Percentiles rank a stretch among this genome's conserved stretches.
Conservation (phyloP, 2,113 vertebrate genomes). For the Elephas maximus region DNA sequence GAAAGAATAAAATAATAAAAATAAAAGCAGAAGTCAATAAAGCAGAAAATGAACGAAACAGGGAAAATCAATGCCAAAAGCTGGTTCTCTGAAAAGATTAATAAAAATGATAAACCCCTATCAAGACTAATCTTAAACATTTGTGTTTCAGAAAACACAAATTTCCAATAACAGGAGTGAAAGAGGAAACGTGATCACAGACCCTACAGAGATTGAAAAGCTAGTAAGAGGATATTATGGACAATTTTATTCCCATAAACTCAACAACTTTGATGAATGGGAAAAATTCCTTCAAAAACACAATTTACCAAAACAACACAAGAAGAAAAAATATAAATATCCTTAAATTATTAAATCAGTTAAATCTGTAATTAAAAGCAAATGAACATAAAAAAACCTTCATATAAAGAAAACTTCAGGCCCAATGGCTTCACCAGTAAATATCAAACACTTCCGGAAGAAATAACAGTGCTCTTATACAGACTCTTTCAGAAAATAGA, state of each 20-base stretch:
- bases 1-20: no score
- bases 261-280: background rate
- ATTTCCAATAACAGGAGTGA: background rate
- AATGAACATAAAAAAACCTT: background rate
- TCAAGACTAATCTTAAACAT: background rate
- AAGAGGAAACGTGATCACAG: background rate
- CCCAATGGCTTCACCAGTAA: constrained; percentile 19
- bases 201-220: background rate
- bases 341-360: constrained; percentile 55
- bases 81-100: constrained; percentile 15
- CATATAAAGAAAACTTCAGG: constrained; percentile 3
- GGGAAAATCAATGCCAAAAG: constrained; percentile 2
- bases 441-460: constrained; percentile 9
- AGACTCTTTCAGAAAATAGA: constrained; percentile 29
- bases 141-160: background rate
- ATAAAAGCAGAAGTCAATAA: background rate
- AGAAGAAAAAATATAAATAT: constrained; percentile 46
- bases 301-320: constrained; percentile 18
- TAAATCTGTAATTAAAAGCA: constrained; percentile 49
- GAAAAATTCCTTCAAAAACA: constrained; percentile 33
- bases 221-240: background rate
- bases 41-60: constrained; percentile 50
- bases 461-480: constrained; percentile 6
- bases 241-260: background rate
- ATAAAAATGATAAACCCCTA: constrained; percentile 5